Conservation (phyloP, 2,797 vertebrate genomes). For the Pangasius djambal region DNA sequence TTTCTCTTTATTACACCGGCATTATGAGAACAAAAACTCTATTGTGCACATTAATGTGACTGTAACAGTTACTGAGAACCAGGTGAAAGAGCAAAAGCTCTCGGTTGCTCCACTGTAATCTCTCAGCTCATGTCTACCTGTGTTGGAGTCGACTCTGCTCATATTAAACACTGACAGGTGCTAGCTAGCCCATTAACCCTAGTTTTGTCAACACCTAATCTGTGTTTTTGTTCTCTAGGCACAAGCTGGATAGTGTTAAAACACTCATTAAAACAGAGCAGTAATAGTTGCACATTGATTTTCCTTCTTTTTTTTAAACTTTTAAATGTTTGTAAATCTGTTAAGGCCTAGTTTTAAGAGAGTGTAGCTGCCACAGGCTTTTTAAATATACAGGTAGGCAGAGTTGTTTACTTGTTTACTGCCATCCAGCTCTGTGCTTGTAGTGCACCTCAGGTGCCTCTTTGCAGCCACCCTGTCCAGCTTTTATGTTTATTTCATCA, state of each 20-base stretch:
- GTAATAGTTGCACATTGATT: neutral
- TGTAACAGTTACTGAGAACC: neutral
- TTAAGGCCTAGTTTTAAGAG: neutral
- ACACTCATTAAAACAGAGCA: neutral
- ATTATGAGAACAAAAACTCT: neutral
- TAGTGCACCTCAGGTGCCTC: neutral
- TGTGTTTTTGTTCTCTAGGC: neutral
- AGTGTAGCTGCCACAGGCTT: neutral
- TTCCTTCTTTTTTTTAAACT: neutral
- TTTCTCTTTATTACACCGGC: neutral
- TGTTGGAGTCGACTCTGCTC: too few relatives aligned
- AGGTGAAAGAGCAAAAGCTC: neutral
- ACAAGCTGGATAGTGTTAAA: neutral
- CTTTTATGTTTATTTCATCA: neutral
- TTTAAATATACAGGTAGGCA: neutral
- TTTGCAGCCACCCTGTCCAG: neutral
- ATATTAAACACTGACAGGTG: neutral
- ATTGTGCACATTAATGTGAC: neutral
- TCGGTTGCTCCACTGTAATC: neutral
- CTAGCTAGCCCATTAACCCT: neutral
- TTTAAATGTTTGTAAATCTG: neutral
- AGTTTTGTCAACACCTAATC: neutral
- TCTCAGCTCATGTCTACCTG: neutral
- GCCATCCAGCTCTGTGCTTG: neutral
- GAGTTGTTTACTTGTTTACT: constrained; percentile 18